Percentiles rank a stretch among this genome's conserved stretches.
Conservation (phyloP, 1,140 invertebrate genomes). For the Drosophila baimaii region DNA sequence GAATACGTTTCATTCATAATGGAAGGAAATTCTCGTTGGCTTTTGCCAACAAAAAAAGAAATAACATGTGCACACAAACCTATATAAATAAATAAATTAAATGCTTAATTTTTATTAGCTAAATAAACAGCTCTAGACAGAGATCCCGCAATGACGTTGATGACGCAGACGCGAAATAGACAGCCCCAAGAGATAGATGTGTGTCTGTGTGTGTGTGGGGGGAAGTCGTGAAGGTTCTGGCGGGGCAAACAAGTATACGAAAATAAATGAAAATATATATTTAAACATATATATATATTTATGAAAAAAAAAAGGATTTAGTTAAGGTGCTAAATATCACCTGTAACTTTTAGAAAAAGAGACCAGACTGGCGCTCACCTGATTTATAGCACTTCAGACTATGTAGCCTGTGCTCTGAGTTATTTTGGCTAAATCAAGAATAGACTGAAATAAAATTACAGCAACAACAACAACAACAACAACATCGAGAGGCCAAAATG, state of each 20-base stretch:
- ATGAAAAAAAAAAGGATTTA: not conserved
- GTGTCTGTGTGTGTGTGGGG: constrained; percentile 5
- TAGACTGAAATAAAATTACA: constrained; percentile 43
- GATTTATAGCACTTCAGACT: constrained; percentile 39
- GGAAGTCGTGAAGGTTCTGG: constrained; percentile 41
- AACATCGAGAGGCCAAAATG: constrained; percentile 43
- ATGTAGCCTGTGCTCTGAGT: constrained; percentile 18
- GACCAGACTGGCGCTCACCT: constrained; percentile 13
- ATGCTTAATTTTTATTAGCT: constrained; percentile 79
- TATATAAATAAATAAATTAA: constrained; percentile 74
- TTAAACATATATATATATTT: no score
- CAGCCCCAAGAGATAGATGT: constrained; percentile 30
- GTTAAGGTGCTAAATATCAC: constrained; percentile 24
- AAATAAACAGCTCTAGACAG: constrained; percentile 65
- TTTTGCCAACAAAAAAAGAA: constrained; percentile 16
- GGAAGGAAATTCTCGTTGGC: constrained; percentile 41
- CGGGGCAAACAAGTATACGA: not conserved
- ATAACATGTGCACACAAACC: constrained; percentile 40
- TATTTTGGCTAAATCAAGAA: constrained; percentile 48
- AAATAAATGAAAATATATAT: not conserved
- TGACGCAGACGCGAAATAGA: constrained; percentile 59
- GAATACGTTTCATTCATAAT: constrained; percentile 74
- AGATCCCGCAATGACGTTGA: constrained; percentile 66
- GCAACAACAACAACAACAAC: constrained; percentile 21
- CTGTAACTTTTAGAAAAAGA: constrained; percentile 25